Evolutionary conservation across 1,140 invertebrate genomes (phyloP).

Genomic region (Parapsyche elsis): DNA sequence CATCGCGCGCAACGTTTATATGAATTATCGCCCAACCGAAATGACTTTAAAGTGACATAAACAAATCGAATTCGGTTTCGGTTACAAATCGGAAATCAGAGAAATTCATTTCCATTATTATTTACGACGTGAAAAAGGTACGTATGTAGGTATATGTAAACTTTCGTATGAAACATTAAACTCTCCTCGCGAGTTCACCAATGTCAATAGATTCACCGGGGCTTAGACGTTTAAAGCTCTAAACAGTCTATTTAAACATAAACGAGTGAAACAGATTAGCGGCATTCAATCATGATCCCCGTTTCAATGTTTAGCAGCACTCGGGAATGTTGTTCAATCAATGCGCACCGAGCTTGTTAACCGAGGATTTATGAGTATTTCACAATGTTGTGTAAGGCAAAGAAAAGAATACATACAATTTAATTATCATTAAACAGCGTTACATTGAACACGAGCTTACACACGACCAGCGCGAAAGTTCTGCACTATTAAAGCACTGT

Average conservation of each 20-base stretch:
- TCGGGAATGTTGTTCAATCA: constrained; percentile 23
- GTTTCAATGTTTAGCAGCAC: constrained; percentile 4
- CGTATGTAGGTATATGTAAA: neutral
- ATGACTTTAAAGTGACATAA: constrained; percentile 1
- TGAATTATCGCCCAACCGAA: neutral
- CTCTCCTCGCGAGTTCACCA: neutral
- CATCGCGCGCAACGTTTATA: neutral
- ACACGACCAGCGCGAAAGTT: too few species aligned
- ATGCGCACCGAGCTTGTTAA: constrained; percentile 19
- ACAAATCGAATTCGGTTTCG: neutral
- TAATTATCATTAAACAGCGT: neutral
- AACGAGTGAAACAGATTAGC: constrained; percentile 16
- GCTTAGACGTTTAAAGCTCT: neutral
- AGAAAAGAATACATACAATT: neutral
- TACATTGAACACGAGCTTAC: neutral
- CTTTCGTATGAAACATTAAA: neutral
- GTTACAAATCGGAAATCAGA: neutral
- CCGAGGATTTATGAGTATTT: constrained; percentile 12
- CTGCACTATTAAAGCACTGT: too few species aligned
- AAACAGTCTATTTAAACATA: neutral
- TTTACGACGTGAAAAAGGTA: neutral
- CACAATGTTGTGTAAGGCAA: neutral
- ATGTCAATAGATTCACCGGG: neutral
- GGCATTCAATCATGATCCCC: constrained; percentile 1
- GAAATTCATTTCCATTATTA: neutral